These are phyloP conservation scores for Margarornis squamiger DNA, from an alignment of 2,797 vertebrate genomes.

Conservation along the genomic window DNA sequence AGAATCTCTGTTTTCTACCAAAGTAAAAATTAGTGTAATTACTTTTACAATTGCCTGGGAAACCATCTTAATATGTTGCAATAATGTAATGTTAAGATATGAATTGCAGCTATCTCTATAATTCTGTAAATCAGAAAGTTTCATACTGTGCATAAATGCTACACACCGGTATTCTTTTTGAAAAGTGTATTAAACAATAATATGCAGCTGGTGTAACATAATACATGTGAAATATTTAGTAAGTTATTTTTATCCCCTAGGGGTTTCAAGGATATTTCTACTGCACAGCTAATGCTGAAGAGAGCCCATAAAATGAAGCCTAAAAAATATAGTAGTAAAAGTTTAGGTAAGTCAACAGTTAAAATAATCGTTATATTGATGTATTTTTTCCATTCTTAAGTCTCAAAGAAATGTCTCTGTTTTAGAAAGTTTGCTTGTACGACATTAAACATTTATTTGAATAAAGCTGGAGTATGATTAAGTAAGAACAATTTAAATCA, in stretches of 20 bases:
- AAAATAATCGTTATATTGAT: background rate
- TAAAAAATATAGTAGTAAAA: slow-evolving; percentile 76
- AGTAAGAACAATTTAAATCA: background rate
- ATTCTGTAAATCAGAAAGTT: background rate
- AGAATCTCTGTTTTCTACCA: background rate
- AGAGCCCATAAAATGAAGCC: slow-evolving; percentile 91
- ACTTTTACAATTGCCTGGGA: background rate
- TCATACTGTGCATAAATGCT: background rate
- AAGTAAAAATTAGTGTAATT: background rate
- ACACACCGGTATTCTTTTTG: background rate
- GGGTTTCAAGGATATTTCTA: slow-evolving; percentile 87
- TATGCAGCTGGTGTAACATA: background rate
- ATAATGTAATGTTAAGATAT: background rate
- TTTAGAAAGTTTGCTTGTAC: background rate
- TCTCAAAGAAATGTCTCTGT: background rate
- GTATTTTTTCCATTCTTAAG: background rate
- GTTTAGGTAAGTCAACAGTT: slow-evolving; percentile 76
- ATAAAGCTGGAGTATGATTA: background rate
- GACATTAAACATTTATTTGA: background rate
- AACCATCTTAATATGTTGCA: background rate
- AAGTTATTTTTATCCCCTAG: slow-evolving; percentile 72
- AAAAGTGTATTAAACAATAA: background rate
- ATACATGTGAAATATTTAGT: background rate
- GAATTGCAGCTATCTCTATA: background rate
- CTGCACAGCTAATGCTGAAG: slow-evolving; percentile 89